Conservation (phyloP, 2,797 vertebrate species). For the Hipposideros larvatus region DNA sequence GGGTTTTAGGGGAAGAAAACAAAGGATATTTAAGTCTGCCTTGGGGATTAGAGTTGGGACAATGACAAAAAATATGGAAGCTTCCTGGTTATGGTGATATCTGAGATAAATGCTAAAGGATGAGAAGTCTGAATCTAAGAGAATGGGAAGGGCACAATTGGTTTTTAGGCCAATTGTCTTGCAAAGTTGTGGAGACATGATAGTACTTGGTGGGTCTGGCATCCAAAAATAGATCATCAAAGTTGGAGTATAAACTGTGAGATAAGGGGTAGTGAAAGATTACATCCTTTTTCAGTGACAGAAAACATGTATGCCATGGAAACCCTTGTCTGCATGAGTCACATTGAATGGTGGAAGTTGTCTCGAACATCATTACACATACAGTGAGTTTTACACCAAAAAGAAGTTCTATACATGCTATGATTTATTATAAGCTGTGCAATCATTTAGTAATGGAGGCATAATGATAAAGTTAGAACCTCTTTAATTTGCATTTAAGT, state of each 20-base stretch:
- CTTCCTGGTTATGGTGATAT: background rate
- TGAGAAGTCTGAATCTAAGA: background rate
- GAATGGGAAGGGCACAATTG: rapidly evolving
- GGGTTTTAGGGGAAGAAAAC: background rate
- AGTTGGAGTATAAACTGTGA: background rate
- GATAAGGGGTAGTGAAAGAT: background rate
- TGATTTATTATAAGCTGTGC: background rate
- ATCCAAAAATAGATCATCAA: background rate
- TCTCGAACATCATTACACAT: background rate
- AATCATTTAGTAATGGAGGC: background rate
- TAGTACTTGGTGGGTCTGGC: background rate
- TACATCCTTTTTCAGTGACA: background rate
- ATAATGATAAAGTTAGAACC: background rate
- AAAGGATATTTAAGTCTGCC: background rate
- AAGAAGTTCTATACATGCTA: background rate
- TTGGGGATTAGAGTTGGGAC: background rate
- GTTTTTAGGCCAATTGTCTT: background rate
- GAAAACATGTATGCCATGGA: background rate
- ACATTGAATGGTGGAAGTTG: background rate
- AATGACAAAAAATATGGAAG: background rate
- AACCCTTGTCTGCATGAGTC: background rate
- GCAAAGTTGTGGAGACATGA: background rate
- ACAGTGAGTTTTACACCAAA: background rate
- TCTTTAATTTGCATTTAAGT: background rate
- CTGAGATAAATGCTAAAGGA: background rate